Evolutionary conservation across 2,888 invertebrate genomes (phyloP).

Genomic region (Eupelmus urozonus): DNA sequence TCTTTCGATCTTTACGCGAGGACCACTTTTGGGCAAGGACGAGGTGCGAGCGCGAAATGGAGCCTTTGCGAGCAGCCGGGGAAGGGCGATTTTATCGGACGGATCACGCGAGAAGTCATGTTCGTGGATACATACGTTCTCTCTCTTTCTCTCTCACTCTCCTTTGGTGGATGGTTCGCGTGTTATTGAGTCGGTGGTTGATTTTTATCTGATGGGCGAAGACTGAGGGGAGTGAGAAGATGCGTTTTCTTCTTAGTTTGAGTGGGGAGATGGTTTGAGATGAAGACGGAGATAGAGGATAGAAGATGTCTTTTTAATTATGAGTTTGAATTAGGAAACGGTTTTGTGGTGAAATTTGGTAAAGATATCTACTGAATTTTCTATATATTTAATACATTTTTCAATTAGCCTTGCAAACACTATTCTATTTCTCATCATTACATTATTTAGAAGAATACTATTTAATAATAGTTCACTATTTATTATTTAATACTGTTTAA

Average conservation of each 20-base stretch:
- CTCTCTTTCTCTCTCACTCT: neutral
- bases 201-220: conserved; percentile 15
- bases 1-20: conserved; percentile 18
- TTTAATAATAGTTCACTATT: too few species aligned
- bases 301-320: too few species aligned
- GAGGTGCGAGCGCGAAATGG: conserved; percentile 20
- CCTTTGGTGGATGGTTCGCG: too few species aligned
- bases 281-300: neutral
- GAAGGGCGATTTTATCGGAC: conserved; percentile 44
- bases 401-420: too few species aligned
- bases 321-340: too few species aligned
- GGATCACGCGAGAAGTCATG: conserved; percentile 57
- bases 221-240: neutral
- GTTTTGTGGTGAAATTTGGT: too few species aligned
- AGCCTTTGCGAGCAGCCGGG: conserved; percentile 22
- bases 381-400: too few species aligned
- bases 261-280: neutral
- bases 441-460: too few species aligned
- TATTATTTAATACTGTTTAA: too few species aligned
- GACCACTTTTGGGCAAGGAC: conserved; percentile 36
- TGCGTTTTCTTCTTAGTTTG: neutral
- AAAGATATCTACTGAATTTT: too few species aligned
- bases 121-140: conserved; percentile 32
- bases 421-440: too few species aligned
- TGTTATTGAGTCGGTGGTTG: conserved; percentile 19